Evolutionary conservation across 2,888 invertebrate species (phyloP).

Genomic region (Rhamnusium bicolor): DNA sequence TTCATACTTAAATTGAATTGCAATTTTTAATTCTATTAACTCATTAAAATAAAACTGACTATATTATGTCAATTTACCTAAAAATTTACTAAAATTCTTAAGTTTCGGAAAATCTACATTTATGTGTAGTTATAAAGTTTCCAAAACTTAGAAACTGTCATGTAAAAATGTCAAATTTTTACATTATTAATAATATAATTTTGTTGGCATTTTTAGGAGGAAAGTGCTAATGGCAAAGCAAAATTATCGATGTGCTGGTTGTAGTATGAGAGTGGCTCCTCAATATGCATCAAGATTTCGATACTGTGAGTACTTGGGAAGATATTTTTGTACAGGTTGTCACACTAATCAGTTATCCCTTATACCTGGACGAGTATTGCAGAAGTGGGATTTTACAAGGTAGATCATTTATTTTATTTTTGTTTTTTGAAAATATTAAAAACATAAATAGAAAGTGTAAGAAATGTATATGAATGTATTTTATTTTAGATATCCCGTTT

Average conservation of each 20-base stretch:
- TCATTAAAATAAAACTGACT: too few species aligned
- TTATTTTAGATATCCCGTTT: constrained; percentile 81
- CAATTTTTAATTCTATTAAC: too few species aligned
- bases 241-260: constrained; percentile 87
- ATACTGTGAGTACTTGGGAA: constrained; percentile 88
- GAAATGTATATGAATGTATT: too few species aligned
- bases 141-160: too few species aligned
- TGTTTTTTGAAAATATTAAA: neutral
- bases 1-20: too few species aligned
- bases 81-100: too few species aligned
- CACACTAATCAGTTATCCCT: constrained; percentile 84
- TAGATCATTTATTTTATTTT: constrained; percentile 50
- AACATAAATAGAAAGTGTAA: too few species aligned
- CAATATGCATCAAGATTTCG: constrained; percentile 83
- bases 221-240: constrained; percentile 80
- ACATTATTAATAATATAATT: neutral
- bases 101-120: too few species aligned
- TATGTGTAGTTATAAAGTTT: too few species aligned
- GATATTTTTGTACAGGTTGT: constrained; percentile 90
- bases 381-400: constrained; percentile 79
- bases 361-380: constrained; percentile 80
- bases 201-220: constrained; percentile 73
- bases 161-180: too few species aligned
- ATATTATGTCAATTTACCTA: too few species aligned
- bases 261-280: constrained; percentile 84